Evolutionary conservation across 2,888 invertebrate species (phyloP).

Genomic region (Choristoneura rosaceana): DNA sequence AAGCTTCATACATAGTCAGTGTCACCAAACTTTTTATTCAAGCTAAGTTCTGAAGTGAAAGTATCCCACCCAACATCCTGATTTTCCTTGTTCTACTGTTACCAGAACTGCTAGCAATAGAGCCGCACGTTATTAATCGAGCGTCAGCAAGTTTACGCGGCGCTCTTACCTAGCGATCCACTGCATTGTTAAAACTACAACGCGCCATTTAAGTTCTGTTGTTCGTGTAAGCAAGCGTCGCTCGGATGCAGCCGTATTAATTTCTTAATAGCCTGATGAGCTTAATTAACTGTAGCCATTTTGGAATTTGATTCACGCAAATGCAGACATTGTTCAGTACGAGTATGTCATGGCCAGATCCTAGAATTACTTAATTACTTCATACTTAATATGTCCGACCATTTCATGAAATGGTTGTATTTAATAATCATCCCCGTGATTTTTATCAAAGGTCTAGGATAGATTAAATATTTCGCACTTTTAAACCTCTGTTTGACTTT

Average conservation of each 20-base stretch:
- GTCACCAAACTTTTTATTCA: not conserved
- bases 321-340: not conserved
- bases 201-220: constrained; percentile 52
- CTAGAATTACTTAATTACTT: too few species aligned
- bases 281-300: not conserved
- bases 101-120: not conserved
- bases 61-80: not conserved
- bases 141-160: constrained; percentile 61
- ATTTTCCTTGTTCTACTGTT: constrained; percentile 24
- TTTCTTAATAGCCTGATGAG: constrained; percentile 35
- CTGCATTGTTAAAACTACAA: constrained; percentile 61
- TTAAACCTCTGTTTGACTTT: too few species aligned
- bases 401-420: too few species aligned
- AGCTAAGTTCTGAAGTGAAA: not conserved
- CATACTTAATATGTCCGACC: too few species aligned
- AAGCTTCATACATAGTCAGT: too few species aligned
- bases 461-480: too few species aligned
- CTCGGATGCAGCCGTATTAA: constrained; percentile 32
- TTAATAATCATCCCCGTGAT: too few species aligned
- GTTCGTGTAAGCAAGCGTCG: constrained; percentile 47
- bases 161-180: constrained; percentile 61
- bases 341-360: too few species aligned
- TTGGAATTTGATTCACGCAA: not conserved
- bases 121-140: constrained; percentile 67
- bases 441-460: too few species aligned